Conservation (phyloP, 2,113 vertebrate species). For the Xenopus laevis region DNA sequence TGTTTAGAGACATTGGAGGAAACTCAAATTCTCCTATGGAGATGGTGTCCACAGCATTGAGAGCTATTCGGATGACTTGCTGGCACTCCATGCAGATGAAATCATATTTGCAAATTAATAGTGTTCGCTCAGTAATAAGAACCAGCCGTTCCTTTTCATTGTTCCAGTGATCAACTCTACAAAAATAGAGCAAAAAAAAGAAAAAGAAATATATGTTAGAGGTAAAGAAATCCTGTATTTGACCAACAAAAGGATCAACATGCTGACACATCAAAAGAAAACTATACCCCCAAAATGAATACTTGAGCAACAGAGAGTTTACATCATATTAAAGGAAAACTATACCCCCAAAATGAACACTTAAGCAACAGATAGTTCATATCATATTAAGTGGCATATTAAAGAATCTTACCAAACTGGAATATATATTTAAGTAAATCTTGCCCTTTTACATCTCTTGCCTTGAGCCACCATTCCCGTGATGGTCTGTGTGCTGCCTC, state of each 20-base stretch:
- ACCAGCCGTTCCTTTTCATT: slow-evolving; percentile 91
- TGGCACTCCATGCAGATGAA: slow-evolving; percentile 91
- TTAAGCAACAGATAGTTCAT: no score
- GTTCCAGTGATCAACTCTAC: slow-evolving; percentile 94
- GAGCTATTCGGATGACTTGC: slow-evolving; percentile 81
- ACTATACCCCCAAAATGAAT: no score
- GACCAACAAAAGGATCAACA: background rate
- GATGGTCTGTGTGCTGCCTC: no score
- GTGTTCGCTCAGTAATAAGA: slow-evolving; percentile 85
- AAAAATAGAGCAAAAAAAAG: background rate
- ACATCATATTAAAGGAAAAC: no score
- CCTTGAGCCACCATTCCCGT: no score
- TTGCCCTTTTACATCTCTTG: no score
- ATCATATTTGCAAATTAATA: slow-evolving; percentile 95
- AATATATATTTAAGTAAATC: no score
- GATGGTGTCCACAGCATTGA: slow-evolving; percentile 86
- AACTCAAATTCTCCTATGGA: slow-evolving; percentile 88
- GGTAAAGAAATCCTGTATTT: background rate
- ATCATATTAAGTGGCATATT: no score
- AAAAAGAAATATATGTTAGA: background rate
- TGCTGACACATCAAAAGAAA: no score
- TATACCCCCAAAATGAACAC: no score
- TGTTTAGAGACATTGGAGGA: slow-evolving; percentile 92
- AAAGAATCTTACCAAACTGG: no score
- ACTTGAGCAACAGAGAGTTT: no score